Percentiles rank a stretch among this genome's conserved stretches.
phyloP scores from a whole-genome alignment of 2,888 invertebrate species.

The Eueremaeus valkanovi region DNA sequence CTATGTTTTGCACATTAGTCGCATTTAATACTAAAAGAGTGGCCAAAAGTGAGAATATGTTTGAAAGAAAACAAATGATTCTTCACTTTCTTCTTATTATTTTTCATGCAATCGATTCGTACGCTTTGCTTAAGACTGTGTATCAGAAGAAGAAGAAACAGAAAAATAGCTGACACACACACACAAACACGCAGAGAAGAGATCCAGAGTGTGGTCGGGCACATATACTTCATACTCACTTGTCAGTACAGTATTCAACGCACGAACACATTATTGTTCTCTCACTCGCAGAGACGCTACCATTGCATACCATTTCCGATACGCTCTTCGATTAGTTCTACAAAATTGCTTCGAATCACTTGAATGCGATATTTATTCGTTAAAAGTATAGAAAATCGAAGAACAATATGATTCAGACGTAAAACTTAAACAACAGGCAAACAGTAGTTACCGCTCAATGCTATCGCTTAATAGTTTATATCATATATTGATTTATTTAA shows the following conservation, averaged over 20 bases:
- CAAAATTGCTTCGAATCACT: slow-evolving; percentile 6
- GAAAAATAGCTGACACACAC: too few species aligned
- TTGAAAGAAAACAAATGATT: neutral
- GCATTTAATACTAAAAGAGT: neutral
- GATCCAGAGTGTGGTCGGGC: neutral
- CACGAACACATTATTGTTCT: too few species aligned
- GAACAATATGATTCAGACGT: neutral
- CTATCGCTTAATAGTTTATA: neutral
- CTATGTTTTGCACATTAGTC: neutral
- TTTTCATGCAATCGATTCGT: neutral
- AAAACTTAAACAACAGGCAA: neutral
- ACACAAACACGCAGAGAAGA: too few species aligned
- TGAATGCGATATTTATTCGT: neutral
- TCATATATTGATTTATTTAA: too few species aligned
- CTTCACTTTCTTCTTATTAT: neutral
- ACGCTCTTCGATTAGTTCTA: slow-evolving; percentile 13
- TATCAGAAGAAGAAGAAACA: too few species aligned
- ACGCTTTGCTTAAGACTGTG: too few species aligned
- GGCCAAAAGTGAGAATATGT: neutral
- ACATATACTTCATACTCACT: too few species aligned
- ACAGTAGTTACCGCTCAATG: neutral
- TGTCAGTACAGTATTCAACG: too few species aligned
- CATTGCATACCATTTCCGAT: too few species aligned
- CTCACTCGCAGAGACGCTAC: too few species aligned
- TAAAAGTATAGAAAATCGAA: too few species aligned